Conservation (phyloP, 2,888 invertebrate species). For the Sisyra nigra region DNA sequence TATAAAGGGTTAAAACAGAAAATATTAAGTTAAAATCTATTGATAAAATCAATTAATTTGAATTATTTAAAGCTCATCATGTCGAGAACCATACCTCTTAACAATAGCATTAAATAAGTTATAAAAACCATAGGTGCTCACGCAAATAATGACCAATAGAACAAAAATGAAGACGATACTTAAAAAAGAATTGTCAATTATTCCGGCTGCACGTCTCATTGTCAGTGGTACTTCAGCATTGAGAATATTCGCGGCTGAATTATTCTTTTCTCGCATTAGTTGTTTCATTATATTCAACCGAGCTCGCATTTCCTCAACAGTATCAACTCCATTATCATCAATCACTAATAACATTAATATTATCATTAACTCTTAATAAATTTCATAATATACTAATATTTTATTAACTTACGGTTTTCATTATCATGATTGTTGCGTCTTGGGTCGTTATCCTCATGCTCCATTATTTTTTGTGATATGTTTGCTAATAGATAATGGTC, state of each 20-base stretch:
- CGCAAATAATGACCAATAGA: conserved; percentile 58
- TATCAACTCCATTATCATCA: conserved; percentile 32
- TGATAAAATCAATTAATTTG: neutral
- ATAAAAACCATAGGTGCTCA: conserved; percentile 73
- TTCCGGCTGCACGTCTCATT: conserved; percentile 26
- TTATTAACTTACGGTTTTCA: too few species aligned
- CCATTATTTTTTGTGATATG: too few species aligned
- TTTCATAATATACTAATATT: too few species aligned
- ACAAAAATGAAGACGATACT: conserved; percentile 71
- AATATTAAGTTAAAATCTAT: too few species aligned
- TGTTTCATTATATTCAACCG: conserved; percentile 67
- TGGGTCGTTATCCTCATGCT: too few species aligned
- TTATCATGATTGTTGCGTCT: too few species aligned
- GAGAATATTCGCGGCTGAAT: conserved; percentile 29
- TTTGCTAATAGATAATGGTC: too few species aligned
- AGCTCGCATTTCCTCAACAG: conserved; percentile 66
- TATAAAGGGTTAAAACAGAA: too few species aligned
- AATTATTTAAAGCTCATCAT: conserved; percentile 54
- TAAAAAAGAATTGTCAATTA: conserved; percentile 69
- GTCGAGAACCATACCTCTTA: conserved; percentile 66
- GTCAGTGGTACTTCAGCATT: conserved; percentile 22
- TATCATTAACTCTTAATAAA: too few species aligned
- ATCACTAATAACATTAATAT: too few species aligned
- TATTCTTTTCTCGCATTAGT: conserved; percentile 59
- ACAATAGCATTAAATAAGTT: conserved; percentile 64